Evolutionary conservation across 1,140 invertebrate genomes (phyloP), one percentile per base, ranked within the genome.

Genomic region (Tribolium madens): DNA sequence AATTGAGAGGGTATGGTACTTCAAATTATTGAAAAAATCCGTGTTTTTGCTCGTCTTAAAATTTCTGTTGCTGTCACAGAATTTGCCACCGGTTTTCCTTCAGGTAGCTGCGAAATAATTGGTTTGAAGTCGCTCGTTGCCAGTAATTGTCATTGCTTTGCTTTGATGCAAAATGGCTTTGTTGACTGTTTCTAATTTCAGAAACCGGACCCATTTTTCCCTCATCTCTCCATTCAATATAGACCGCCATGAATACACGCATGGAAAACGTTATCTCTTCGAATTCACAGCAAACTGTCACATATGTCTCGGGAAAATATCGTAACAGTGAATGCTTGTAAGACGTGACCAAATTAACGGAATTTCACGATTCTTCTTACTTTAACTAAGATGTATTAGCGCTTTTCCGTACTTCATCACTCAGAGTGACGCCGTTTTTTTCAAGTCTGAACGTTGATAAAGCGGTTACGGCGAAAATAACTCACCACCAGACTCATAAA

Each of bases 111-210:
- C 26, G 26, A 64, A 64, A 64, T 64, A 64, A 64, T 64, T 64
- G 57, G 57, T 64, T 64, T 64, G 57, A 64, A 64, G 57, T 33
- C 57, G 57, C 18, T 33, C 26, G 57, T 64, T 64, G 18, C 6
- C n/a, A 12, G 57, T 64, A 64, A 64, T 64, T 64, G 57, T 64
- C 36, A 64, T 64, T 64, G 57, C 57, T 57, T 57, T 18, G 52
- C 52, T 64, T 64, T 64, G 57, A 64, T 64, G 26, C 57, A 64
- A 64, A 60, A 64, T 64, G 57, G 57, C 57, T 64, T 64, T 64
- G 57, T 64, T 64, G 26, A 26, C 10, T 14, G 57, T 31, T 64
- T 18, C 52, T 57, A 57, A 57, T 57, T 57, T 57, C 18, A 3
- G 10, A 57, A 17, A 57, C 52, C 17, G 52, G 52, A 57, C 52